These are phyloP conservation scores for Drosophila nigricruria DNA, from an alignment of 2,888 invertebrate genomes.

Conservation along the genomic window DNA sequence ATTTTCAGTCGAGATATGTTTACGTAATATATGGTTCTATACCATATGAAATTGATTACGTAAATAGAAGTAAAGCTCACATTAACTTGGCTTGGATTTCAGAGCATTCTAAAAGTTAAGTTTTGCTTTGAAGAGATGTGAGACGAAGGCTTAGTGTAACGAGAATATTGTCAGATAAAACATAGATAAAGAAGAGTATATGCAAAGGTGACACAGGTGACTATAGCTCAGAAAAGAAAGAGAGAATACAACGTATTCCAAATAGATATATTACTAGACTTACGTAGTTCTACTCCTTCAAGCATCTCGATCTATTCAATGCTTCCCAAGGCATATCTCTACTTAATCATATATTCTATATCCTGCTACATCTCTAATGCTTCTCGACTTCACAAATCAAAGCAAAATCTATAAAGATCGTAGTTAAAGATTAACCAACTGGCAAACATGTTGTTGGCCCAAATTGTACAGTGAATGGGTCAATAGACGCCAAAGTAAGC, in stretches of 20 bases:
- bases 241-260: too few species aligned
- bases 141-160: too few species aligned
- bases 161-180: not conserved
- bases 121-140: not conserved
- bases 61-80: not conserved
- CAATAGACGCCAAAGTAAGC: constrained; percentile 57
- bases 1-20: not conserved
- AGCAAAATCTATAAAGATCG: constrained; percentile 1
- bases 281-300: too few species aligned
- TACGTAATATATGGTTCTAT: not conserved
- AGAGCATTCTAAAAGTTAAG: not conserved
- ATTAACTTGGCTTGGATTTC: not conserved
- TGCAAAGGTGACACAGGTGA: too few species aligned
- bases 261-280: too few species aligned
- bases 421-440: constrained; percentile 3
- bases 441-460: constrained; percentile 4
- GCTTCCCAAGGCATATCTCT: not conserved
- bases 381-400: not conserved
- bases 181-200: not conserved
- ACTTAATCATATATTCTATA: not conserved
- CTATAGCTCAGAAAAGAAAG: too few species aligned
- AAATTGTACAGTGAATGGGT: constrained; percentile 46
- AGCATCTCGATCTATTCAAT: too few species aligned
- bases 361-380: not conserved
- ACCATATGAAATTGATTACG: not conserved